Conservation (phyloP, 2,113 vertebrate genomes). For the Poecilia latipinna region DNA sequence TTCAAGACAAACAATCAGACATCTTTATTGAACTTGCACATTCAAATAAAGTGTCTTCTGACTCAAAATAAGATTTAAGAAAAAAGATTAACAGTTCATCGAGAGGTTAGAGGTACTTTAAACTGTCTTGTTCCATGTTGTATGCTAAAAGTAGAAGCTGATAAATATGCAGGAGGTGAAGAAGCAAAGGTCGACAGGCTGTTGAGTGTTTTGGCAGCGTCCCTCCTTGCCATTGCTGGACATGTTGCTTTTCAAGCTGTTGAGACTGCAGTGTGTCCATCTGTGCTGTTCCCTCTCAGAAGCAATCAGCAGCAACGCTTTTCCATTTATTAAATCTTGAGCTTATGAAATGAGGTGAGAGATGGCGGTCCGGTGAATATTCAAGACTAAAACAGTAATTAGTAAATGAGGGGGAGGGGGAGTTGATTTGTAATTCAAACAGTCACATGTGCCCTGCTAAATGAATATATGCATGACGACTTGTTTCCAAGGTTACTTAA, state of each 20-base stretch:
- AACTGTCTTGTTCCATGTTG: conserved; percentile 12
- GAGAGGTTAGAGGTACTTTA: conserved; percentile 27
- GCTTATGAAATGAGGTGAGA: conserved; percentile 21
- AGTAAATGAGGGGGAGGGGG: conserved; percentile 28
- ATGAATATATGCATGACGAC: conserved; percentile 51
- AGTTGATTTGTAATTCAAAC: conserved; percentile 57
- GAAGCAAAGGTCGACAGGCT: conserved; percentile 63
- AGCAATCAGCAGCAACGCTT: conserved; percentile 46
- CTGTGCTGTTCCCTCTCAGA: conserved; percentile 67
- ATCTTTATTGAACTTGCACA: not conserved
- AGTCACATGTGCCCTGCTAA: conserved; percentile 23
- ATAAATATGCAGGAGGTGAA: conserved; percentile 59
- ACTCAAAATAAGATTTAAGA: not conserved
- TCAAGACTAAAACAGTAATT: conserved; percentile 53
- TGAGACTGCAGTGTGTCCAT: conserved; percentile 75
- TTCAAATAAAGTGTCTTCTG: not conserved
- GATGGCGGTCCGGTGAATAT: conserved; percentile 36
- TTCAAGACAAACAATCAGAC: conserved; percentile 10
- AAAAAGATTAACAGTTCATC: conserved; percentile 16
- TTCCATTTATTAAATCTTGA: conserved; percentile 40
- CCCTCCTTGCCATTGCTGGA: conserved; percentile 51
- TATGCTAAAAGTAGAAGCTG: conserved; percentile 20
- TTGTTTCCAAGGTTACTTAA: conserved; percentile 57
- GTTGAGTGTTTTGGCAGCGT: conserved; percentile 70
- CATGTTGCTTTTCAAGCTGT: conserved; percentile 82